Evolutionary conservation across 1,140 invertebrate species (phyloP).

Genomic region (Gonioctena quinquepunctata): DNA sequence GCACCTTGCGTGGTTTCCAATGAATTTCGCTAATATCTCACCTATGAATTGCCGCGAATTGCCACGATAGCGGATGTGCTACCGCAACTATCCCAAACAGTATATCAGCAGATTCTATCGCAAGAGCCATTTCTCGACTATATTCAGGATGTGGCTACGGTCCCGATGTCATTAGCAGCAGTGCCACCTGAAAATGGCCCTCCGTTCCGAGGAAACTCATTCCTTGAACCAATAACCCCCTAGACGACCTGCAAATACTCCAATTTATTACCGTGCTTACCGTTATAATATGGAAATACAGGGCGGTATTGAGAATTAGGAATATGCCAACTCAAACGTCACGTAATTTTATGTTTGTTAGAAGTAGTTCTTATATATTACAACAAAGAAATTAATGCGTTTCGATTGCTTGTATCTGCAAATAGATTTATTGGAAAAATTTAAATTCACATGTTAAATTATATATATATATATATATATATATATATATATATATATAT

Average conservation of each 20-base stretch:
- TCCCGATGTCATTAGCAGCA: conserved; percentile 5
- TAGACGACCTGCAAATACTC: not conserved
- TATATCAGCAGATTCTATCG: conserved; percentile 13
- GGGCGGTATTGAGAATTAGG: too few relatives aligned
- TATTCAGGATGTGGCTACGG: conserved; percentile 2
- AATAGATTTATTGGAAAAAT: too few relatives aligned
- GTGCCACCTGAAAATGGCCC: not conserved
- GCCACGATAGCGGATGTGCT: conserved; percentile 3
- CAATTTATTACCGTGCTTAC: conserved; percentile 1
- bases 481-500: too few relatives aligned
- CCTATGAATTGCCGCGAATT: conserved; percentile 1
- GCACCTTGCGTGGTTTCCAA: not conserved
- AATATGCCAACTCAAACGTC: too few relatives aligned
- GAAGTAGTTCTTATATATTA: too few relatives aligned
- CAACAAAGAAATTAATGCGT: too few relatives aligned
- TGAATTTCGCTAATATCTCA: not conserved
- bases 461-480: too few relatives aligned
- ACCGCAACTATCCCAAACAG: conserved; percentile 2
- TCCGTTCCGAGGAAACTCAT: not conserved
- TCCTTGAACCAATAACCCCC: not conserved
- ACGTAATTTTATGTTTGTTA: too few relatives aligned
- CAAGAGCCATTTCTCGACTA: conserved; percentile 3
- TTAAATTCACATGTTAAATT: too few relatives aligned
- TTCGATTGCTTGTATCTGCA: too few relatives aligned
- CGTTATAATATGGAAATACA: too few relatives aligned